These are phyloP conservation scores for Crocuta crocuta DNA, from an alignment of 2,113 vertebrate species.

Conservation along the genomic window DNA sequence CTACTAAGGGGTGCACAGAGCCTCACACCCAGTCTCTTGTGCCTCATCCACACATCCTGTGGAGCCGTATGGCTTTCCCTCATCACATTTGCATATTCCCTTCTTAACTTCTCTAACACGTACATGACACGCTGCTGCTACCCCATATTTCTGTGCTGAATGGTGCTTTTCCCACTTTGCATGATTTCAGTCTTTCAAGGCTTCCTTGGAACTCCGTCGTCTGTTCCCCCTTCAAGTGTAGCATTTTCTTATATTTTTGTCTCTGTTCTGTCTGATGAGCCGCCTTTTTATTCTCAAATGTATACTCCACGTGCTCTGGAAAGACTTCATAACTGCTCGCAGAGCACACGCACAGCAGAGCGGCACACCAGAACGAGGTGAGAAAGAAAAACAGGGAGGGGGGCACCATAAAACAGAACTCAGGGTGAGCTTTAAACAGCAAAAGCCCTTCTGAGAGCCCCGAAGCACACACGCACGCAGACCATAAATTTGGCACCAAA, in stretches of 20 bases:
- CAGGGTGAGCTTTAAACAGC: neutral
- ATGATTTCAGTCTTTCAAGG: neutral
- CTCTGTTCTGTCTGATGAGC: neutral
- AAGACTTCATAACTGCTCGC: neutral
- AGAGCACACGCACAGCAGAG: neutral
- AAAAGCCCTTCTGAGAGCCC: neutral
- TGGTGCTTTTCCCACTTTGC: neutral
- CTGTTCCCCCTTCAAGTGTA: neutral
- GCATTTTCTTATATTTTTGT: neutral
- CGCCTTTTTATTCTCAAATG: neutral
- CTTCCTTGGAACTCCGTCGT: neutral
- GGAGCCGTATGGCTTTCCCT: neutral
- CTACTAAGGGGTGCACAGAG: fast-evolving
- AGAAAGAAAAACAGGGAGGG: neutral
- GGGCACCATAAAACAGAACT: neutral
- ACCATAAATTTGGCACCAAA: neutral
- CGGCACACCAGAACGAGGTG: neutral
- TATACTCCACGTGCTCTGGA: neutral
- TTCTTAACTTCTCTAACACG: neutral
- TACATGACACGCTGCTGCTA: neutral
- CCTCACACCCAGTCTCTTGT: neutral
- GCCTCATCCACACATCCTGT: fast-evolving
- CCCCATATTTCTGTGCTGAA: neutral
- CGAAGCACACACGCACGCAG: fast-evolving
- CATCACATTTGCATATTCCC: neutral